phyloP scores from a whole-genome alignment of 1,140 invertebrate species.

The Branchinecta lynchi region DNA sequence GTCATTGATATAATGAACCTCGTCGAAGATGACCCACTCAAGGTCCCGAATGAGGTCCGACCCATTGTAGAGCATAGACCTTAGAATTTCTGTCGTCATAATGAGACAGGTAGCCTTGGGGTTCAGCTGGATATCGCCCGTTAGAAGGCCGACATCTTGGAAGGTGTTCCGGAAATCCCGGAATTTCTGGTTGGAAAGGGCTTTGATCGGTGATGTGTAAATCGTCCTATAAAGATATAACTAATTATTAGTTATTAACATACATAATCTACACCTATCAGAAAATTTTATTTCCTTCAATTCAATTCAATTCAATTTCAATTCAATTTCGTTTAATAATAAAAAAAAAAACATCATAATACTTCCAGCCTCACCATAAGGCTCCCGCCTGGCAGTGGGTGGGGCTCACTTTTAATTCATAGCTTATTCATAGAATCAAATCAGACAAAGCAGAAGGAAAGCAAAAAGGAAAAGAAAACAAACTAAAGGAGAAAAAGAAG shows the following conservation, averaged over 20 bases:
- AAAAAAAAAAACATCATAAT: no score
- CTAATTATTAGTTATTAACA: slow-evolving; percentile 22
- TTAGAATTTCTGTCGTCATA: slow-evolving; percentile 98
- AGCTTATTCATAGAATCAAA: no score
- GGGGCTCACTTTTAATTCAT: no score
- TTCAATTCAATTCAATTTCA: no score
- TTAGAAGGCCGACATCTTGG: slow-evolving; percentile 83
- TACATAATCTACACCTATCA: no score
- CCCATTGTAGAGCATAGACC: slow-evolving; percentile 92
- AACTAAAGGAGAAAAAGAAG: no score
- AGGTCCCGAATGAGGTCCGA: slow-evolving; percentile 87
- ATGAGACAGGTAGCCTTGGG: slow-evolving; percentile 84
- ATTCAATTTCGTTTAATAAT: no score
- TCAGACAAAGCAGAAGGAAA: no score
- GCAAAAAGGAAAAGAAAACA: no score
- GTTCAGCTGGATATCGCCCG: slow-evolving; percentile 93
- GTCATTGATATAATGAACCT: slow-evolving; percentile 99
- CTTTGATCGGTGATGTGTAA: slow-evolving; percentile 99
- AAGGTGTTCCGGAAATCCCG: slow-evolving; percentile 87
- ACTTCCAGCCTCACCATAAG: no score
- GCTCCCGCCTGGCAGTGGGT: no score
- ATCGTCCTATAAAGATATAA: slow-evolving; percentile 53
- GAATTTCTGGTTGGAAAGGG: slow-evolving; percentile 98
- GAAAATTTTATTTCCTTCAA: no score
- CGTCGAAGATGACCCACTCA: slow-evolving; percentile 98